These are phyloP conservation scores for Sebastes minor DNA, from an alignment of 2,797 vertebrate genomes.

Conservation along the genomic window DNA sequence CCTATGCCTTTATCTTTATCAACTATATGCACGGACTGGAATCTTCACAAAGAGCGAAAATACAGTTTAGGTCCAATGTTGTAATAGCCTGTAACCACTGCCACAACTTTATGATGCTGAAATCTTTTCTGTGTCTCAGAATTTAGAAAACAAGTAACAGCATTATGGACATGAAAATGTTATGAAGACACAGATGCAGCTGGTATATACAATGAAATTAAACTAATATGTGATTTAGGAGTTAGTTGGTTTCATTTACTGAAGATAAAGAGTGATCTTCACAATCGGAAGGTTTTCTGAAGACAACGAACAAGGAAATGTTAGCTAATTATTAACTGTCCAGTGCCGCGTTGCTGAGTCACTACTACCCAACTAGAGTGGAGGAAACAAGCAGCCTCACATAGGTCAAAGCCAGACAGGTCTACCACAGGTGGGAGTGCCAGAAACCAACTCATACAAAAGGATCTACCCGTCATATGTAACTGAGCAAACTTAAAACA, in stretches of 20 bases:
- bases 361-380: constrained; percentile 12
- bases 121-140: not conserved
- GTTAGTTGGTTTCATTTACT: not conserved
- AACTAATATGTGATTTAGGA: not conserved
- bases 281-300: not conserved
- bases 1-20: not conserved
- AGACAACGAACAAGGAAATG: constrained; percentile 31
- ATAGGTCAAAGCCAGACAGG: constrained; percentile 16
- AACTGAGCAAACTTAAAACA: not conserved
- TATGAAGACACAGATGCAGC: not conserved
- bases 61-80: not conserved
- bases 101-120: not conserved
- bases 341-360: constrained; percentile 52
- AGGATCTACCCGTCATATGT: not conserved
- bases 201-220: not conserved
- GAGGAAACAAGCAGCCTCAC: constrained; percentile 7
- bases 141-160: not conserved
- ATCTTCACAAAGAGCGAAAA: not conserved
- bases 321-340: constrained; percentile 69
- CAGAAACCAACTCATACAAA: constrained; percentile 11
- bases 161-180: not conserved
- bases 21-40: not conserved
- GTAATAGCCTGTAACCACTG: not conserved
- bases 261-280: not conserved
- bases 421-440: constrained; percentile 46